These are phyloP conservation scores for Tapera naevia DNA, from an alignment of 2,797 vertebrate genomes.

Conservation along the genomic window DNA sequence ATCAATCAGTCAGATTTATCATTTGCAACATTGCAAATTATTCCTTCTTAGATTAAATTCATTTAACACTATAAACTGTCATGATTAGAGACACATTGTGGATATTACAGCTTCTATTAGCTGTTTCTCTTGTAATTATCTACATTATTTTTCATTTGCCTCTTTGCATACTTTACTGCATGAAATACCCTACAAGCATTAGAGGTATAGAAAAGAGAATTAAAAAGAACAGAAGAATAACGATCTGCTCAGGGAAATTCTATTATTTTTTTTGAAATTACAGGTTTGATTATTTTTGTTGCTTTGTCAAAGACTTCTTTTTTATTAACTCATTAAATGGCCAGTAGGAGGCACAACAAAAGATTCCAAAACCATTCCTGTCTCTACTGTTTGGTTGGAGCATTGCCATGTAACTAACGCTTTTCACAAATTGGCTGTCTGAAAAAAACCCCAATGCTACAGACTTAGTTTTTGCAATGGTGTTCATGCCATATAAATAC, in stretches of 20 bases:
- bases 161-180: background rate
- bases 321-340: constrained; percentile 48
- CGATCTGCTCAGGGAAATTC: constrained; percentile 56
- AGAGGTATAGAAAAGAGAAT: constrained; percentile 55
- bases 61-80: background rate
- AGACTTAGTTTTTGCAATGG: constrained; percentile 40
- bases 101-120: background rate
- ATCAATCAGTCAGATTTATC: background rate
- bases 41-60: background rate
- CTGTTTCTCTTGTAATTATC: background rate
- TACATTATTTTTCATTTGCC: background rate
- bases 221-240: constrained; percentile 63
- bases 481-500: background rate
- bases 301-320: constrained; percentile 53
- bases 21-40: background rate
- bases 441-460: constrained; percentile 44
- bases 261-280: constrained; percentile 62
- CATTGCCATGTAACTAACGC: constrained; percentile 36
- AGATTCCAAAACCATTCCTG: constrained; percentile 1
- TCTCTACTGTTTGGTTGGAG: background rate
- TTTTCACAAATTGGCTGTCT: no score
- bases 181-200: background rate
- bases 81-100: background rate
- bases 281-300: constrained; percentile 65
- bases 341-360: background rate